These are phyloP conservation scores for Colius striatus DNA, from an alignment of 2,113 vertebrate genomes.

Conservation along the genomic window DNA sequence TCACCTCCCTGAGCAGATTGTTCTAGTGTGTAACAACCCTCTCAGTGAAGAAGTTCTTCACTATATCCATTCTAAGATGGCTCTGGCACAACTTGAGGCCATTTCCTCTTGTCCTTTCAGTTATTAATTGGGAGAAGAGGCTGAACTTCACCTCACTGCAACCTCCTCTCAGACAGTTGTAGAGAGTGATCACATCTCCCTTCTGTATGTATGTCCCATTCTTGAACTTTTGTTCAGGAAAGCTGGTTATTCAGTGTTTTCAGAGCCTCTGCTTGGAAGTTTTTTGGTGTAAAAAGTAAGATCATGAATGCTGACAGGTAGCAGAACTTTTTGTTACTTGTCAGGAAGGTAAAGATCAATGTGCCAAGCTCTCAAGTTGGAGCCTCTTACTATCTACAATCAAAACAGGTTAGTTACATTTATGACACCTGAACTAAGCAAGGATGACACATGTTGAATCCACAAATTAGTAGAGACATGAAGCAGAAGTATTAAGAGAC, in stretches of 20 bases:
- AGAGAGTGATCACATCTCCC: too few species aligned
- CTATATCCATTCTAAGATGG: too few species aligned
- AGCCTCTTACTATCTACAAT: background rate
- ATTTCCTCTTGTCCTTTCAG: too few species aligned
- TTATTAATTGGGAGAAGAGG: too few species aligned
- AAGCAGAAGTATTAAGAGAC: background rate
- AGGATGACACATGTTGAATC: background rate
- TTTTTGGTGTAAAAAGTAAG: background rate
- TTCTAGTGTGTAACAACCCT: too few species aligned
- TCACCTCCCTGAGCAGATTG: too few species aligned
- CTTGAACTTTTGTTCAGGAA: background rate
- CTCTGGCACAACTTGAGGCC: too few species aligned
- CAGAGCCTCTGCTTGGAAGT: background rate
- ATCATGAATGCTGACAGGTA: background rate
- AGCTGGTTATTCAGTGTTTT: background rate
- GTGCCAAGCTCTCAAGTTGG: background rate
- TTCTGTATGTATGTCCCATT: background rate
- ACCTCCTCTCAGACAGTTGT: too few species aligned
- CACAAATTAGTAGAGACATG: background rate
- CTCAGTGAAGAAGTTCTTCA: too few species aligned
- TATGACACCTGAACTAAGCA: background rate
- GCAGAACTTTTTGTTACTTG: background rate
- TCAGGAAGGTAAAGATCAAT: background rate
- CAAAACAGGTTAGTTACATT: background rate
- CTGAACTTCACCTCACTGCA: too few species aligned